A percentile compares a stretch with the other conserved stretches of the same genome.
Conservation (phyloP, 2,888 invertebrate genomes). For the Desoria tigrina region DNA sequence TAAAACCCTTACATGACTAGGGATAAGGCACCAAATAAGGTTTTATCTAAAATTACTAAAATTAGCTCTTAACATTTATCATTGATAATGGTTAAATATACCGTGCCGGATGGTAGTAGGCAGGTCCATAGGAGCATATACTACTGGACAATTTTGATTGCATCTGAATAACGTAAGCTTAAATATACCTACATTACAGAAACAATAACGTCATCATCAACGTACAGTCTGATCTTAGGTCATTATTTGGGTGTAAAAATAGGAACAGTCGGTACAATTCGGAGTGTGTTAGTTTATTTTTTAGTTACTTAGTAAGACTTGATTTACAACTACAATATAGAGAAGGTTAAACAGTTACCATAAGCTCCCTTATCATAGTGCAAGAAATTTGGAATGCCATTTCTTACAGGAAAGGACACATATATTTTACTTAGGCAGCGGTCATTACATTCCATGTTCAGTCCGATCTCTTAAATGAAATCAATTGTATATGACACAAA, state of each 20-base stretch:
- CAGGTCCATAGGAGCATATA: conserved; percentile 12
- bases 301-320: too few relatives aligned
- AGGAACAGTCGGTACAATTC: background rate
- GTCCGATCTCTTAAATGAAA: too few relatives aligned
- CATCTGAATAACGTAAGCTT: conserved; percentile 45
- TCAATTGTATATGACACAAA: too few relatives aligned
- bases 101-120: background rate
- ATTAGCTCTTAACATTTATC: conserved; percentile 2
- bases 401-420: background rate
- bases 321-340: too few relatives aligned
- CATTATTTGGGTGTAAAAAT: background rate
- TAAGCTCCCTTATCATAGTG: background rate
- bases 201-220: conserved; percentile 37
- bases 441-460: too few relatives aligned
- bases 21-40: conserved; percentile 50
- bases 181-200: conserved; percentile 41
- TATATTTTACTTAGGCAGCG: conserved; percentile 1
- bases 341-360: background rate
- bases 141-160: conserved; percentile 27
- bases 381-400: background rate
- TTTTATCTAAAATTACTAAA: conserved; percentile 24
- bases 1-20: conserved; percentile 43
- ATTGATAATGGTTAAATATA: conserved; percentile 9
- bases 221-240: background rate
- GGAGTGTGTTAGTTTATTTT: background rate